Evolutionary conservation across 2,797 vertebrate genomes (phyloP).

Genomic region (Cetoscarus ocellatus): DNA sequence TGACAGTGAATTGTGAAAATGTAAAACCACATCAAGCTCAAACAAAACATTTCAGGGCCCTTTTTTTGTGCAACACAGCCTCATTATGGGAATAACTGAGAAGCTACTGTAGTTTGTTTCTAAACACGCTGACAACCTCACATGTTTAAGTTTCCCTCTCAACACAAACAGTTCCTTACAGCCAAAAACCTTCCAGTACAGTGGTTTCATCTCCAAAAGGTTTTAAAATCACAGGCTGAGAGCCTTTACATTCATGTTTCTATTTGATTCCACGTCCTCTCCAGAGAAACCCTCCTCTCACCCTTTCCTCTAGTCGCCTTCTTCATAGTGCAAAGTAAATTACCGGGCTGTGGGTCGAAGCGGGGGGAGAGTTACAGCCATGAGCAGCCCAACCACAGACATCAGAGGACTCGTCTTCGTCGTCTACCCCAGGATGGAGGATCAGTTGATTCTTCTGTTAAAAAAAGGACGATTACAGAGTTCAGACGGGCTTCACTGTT

Average conservation of each 20-base stretch:
- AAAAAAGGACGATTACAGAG: background rate
- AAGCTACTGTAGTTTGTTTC: constrained; percentile 45
- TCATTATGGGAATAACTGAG: constrained; percentile 26
- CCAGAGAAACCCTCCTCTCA: constrained; percentile 18
- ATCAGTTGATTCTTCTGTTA: constrained; percentile 91
- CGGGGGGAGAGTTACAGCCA: constrained; percentile 38
- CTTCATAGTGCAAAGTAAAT: constrained; percentile 86
- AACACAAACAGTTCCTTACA: constrained; percentile 16
- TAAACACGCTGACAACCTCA: constrained; percentile 8
- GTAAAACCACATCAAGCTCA: constrained; percentile 26
- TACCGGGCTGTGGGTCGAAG: constrained; percentile 65
- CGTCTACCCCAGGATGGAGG: background rate
- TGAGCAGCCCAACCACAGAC: constrained; percentile 45
- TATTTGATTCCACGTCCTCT: constrained; percentile 57
- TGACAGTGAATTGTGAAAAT: constrained; percentile 21
- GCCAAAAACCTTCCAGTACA: constrained; percentile 27
- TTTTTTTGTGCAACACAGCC: constrained; percentile 56
- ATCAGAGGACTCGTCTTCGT: constrained; percentile 23
- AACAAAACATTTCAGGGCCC: constrained; percentile 27
- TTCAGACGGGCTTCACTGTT: background rate
- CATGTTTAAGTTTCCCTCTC: constrained; percentile 3
- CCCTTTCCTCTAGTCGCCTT: constrained; percentile 52
- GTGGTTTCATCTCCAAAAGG: constrained; percentile 44
- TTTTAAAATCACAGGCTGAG: constrained; percentile 44
- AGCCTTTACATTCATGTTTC: constrained; percentile 68